These are phyloP conservation scores for Megamerina dolium DNA, from an alignment of 2,888 invertebrate species.

Conservation along the genomic window DNA sequence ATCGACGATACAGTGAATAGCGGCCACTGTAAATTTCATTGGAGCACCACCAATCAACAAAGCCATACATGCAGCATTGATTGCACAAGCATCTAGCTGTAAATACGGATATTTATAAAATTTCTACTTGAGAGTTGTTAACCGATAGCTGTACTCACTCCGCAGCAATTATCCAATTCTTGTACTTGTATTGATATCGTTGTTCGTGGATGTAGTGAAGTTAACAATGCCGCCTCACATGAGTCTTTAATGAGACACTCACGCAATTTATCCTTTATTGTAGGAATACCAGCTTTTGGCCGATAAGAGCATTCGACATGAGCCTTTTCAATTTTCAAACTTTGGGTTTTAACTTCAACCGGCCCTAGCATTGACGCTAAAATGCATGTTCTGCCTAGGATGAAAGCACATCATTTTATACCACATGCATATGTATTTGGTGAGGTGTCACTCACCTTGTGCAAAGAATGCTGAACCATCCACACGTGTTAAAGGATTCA, in stretches of 20 bases:
- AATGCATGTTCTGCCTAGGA: conserved; percentile 74
- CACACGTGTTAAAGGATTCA: conserved; percentile 66
- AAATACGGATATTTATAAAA: not conserved
- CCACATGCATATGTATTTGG: not conserved
- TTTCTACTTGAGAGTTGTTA: not conserved
- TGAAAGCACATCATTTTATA: too few species aligned
- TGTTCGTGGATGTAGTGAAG: conserved; percentile 72
- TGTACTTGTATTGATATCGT: conserved; percentile 74
- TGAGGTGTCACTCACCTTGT: conserved; percentile 57
- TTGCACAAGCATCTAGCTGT: conserved; percentile 67
- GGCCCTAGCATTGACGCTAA: conserved; percentile 78
- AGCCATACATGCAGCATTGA: conserved; percentile 79
- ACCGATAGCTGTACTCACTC: conserved; percentile 61
- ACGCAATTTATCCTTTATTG: conserved; percentile 62
- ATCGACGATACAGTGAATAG: conserved; percentile 67
- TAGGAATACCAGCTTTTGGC: conserved; percentile 70
- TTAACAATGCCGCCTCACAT: conserved; percentile 67
- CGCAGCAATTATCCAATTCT: conserved; percentile 78
- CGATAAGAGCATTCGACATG: conserved; percentile 68
- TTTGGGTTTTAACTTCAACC: conserved; percentile 68
- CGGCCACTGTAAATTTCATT: conserved; percentile 76
- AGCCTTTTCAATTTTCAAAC: conserved; percentile 71
- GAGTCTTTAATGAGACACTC: conserved; percentile 72
- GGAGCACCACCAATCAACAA: conserved; percentile 76
- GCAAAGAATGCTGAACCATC: conserved; percentile 74